Evolutionary conservation across 2,888 invertebrate genomes (phyloP).

Genomic region (Brachyopa scutellaris): DNA sequence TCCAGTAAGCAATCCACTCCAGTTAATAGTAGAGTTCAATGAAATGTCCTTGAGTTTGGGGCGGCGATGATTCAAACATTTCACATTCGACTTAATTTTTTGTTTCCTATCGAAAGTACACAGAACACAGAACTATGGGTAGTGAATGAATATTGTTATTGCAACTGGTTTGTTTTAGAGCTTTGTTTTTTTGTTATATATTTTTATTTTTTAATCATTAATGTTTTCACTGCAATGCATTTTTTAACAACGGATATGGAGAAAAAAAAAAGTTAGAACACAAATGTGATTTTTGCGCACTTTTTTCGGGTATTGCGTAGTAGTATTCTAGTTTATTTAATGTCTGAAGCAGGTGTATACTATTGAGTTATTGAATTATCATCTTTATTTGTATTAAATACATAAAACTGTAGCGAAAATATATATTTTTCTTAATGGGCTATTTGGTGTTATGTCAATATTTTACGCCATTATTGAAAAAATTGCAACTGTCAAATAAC

Average conservation of each 20-base stretch:
- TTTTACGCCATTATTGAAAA: slow-evolving; percentile 71
- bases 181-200: neutral
- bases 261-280: slow-evolving; percentile 4
- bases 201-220: neutral
- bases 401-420: slow-evolving; percentile 25
- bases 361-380: slow-evolving; percentile 13
- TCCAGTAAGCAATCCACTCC: slow-evolving; percentile 5
- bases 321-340: neutral
- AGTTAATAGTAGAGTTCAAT: slow-evolving; percentile 58
- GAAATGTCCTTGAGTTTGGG: slow-evolving; percentile 71
- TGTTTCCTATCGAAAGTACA: too few relatives aligned
- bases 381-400: slow-evolving; percentile 20
- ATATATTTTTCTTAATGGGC: slow-evolving; percentile 23
- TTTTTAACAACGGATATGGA: slow-evolving; percentile 17
- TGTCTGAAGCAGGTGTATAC: neutral
- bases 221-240: slow-evolving; percentile 4
- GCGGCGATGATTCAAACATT: slow-evolving; percentile 65
- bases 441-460: slow-evolving; percentile 69
- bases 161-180: neutral
- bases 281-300: slow-evolving; percentile 14
- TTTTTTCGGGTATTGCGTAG: neutral
- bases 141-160: too few relatives aligned
- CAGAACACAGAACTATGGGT: too few relatives aligned
- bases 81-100: slow-evolving; percentile 24
- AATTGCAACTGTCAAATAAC: slow-evolving; percentile 65